Percentiles rank a stretch among this genome's conserved stretches.
phyloP scores from a whole-genome alignment of 1,140 invertebrate species.

The Lepidurus couesii region DNA sequence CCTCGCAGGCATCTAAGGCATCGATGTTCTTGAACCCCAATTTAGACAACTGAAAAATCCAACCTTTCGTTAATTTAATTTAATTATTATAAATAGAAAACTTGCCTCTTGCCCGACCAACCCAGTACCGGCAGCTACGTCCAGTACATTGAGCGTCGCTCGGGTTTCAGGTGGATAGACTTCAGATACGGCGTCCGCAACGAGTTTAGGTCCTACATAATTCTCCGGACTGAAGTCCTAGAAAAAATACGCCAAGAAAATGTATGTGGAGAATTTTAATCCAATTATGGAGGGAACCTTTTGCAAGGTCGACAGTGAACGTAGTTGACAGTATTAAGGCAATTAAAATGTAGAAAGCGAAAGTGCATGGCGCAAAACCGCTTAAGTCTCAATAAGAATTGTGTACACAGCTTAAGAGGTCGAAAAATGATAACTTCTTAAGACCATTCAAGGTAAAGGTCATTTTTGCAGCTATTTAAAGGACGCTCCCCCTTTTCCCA shows the following conservation, averaged over 20 bases:
- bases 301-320: neutral
- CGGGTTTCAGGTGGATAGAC: conserved; percentile 35
- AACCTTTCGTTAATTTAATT: neutral
- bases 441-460: neutral
- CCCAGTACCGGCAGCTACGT: conserved; percentile 45
- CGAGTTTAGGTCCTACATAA: conserved; percentile 40
- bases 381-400: neutral
- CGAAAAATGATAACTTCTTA: neutral
- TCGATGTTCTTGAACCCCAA: conserved; percentile 41
- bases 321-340: neutral
- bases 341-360: neutral
- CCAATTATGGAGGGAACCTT: neutral
- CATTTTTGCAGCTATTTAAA: neutral
- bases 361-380: neutral
- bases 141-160: conserved; percentile 39
- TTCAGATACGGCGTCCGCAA: conserved; percentile 37
- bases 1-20: conserved; percentile 37
- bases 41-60: conserved; percentile 37
- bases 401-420: neutral
- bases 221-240: conserved; percentile 31
- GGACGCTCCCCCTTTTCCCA: neutral
- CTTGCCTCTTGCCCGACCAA: conserved; percentile 41
- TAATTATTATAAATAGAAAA: neutral
- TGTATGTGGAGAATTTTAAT: neutral
- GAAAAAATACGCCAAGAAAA: neutral